Conservation (phyloP, 1,140 invertebrate species). For the Anthonomus grandis region DNA sequence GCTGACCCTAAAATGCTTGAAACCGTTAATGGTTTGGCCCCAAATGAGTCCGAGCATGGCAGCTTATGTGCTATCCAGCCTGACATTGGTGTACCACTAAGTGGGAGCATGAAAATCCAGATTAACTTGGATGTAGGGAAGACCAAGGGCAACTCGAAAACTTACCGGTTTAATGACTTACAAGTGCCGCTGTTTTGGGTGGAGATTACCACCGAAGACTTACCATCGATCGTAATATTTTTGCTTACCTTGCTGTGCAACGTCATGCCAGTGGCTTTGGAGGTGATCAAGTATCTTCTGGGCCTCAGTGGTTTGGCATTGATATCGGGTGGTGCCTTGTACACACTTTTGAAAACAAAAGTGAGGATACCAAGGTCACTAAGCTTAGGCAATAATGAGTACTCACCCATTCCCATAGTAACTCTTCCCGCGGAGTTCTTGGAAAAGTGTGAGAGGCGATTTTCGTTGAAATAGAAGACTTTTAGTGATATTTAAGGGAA, state of each 20-base stretch:
- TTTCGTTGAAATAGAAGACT: constrained; percentile 21
- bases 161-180: constrained; percentile 57
- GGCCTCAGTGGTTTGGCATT: constrained; percentile 45
- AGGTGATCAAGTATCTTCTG: constrained; percentile 44
- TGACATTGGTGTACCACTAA: constrained; percentile 56
- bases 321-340: constrained; percentile 44
- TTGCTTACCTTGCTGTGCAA: constrained; percentile 43
- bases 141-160: constrained; percentile 54
- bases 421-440: constrained; percentile 23
- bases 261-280: constrained; percentile 44
- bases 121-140: constrained; percentile 63
- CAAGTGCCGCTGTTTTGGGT: constrained; percentile 65
- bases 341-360: constrained; percentile 21
- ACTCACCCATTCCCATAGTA: constrained; percentile 27
- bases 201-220: constrained; percentile 53
- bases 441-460: constrained; percentile 23
- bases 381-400: constrained; percentile 19
- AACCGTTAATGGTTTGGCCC: constrained; percentile 63
- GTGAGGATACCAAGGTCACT: constrained; percentile 14
- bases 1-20: constrained; percentile 62
- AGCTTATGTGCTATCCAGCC: constrained; percentile 50
- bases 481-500: too few relatives aligned
- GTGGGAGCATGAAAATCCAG: constrained; percentile 60
- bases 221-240: constrained; percentile 39
- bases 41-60: constrained; percentile 56